Conservation (phyloP, 2,888 invertebrate genomes). For the Dioctria linearis region DNA sequence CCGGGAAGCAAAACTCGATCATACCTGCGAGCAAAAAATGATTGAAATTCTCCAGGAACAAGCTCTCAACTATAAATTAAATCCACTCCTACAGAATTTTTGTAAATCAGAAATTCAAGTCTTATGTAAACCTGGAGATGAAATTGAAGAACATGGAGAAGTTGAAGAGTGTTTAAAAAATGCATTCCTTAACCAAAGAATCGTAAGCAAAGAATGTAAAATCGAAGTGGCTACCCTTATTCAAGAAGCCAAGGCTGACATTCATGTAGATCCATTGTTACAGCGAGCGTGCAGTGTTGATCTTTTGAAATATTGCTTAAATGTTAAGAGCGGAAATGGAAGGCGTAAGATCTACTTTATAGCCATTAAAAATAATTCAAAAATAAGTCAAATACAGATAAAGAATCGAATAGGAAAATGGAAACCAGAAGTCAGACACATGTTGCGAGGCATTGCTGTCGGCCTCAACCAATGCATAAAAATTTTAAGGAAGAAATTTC, state of each 20-base stretch:
- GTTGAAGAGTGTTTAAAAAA: slow-evolving; percentile 93
- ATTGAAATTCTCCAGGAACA: slow-evolving; percentile 87
- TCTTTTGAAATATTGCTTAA: slow-evolving; percentile 83
- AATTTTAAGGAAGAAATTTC: no score
- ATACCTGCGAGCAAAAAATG: slow-evolving; percentile 87
- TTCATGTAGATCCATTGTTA: slow-evolving; percentile 93
- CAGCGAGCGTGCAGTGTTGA: slow-evolving; percentile 92
- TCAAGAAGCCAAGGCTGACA: slow-evolving; percentile 92
- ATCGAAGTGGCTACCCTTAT: slow-evolving; percentile 91
- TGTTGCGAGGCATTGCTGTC: no score
- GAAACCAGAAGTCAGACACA: no score
- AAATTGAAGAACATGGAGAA: slow-evolving; percentile 72
- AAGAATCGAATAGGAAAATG: no score
- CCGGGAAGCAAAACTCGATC: slow-evolving; percentile 80
- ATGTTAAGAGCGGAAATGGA: slow-evolving; percentile 90
- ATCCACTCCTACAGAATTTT: slow-evolving; percentile 87
- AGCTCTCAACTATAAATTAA: slow-evolving; percentile 91
- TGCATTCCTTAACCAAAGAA: slow-evolving; percentile 81
- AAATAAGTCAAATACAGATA: neutral
- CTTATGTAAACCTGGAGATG: slow-evolving; percentile 72
- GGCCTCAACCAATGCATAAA: no score
- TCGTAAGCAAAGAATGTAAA: slow-evolving; percentile 83
- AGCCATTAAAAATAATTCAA: slow-evolving; percentile 38
- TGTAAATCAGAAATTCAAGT: slow-evolving; percentile 83
- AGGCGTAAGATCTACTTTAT: slow-evolving; percentile 78